Evolutionary conservation across 2,888 invertebrate genomes (phyloP).

Genomic region (Drosophila meridionalis): DNA sequence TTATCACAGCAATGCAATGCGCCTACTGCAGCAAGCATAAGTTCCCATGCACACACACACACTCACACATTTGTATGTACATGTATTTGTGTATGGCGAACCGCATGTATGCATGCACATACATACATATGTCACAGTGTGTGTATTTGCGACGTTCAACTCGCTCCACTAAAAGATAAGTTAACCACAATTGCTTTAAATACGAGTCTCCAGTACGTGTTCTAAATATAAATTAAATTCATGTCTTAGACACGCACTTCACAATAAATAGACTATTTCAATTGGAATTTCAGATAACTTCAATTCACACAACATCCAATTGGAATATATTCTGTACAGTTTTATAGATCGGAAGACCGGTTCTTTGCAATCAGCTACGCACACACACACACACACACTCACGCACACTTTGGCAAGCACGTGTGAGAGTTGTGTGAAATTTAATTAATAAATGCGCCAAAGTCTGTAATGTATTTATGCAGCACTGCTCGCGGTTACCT

Average conservation of each 20-base stretch:
- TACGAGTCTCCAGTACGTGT: neutral
- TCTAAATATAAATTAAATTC: neutral
- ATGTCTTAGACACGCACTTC: neutral
- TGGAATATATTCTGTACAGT: constrained; percentile 4
- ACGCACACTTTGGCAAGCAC: neutral
- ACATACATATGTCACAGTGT: neutral
- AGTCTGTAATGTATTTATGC: neutral
- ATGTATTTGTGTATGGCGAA: neutral
- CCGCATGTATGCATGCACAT: neutral
- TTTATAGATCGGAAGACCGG: constrained; percentile 38
- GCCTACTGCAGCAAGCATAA: neutral
- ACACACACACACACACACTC: neutral
- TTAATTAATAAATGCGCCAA: neutral
- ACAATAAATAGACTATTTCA: neutral
- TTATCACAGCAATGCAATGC: neutral
- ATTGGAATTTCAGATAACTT: neutral
- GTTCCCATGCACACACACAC: neutral
- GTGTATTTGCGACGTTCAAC: neutral
- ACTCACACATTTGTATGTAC: neutral
- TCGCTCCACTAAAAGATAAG: neutral
- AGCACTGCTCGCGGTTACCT: neutral
- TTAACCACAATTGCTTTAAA: neutral
- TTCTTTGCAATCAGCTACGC: constrained; percentile 15
- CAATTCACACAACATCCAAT: neutral
- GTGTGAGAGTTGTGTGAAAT: neutral